phyloP scores from a whole-genome alignment of 2,888 invertebrate genomes.

The Nysson spinosus region DNA sequence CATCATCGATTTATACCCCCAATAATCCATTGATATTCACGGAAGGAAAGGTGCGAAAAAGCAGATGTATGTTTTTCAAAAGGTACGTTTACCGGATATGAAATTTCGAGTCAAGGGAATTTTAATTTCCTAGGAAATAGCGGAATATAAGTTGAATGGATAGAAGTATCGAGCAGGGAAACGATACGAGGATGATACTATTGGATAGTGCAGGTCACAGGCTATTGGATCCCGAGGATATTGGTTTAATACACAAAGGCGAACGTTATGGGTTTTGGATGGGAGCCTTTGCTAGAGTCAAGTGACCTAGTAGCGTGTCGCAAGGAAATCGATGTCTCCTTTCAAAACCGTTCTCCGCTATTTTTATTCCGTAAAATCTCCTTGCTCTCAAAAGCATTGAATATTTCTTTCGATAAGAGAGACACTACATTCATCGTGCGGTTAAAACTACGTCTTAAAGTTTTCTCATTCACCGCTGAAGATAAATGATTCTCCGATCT shows the following conservation, averaged over 20 bases:
- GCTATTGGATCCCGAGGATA: constrained; percentile 49
- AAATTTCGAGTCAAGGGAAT: too few species aligned
- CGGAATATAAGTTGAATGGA: constrained; percentile 2
- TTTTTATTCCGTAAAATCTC: constrained; percentile 21
- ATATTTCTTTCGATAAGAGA: constrained; percentile 1
- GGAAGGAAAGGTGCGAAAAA: too few species aligned
- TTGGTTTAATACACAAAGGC: constrained; percentile 64
- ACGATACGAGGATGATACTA: constrained; percentile 26
- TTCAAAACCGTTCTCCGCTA: constrained; percentile 10
- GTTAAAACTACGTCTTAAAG: too few species aligned
- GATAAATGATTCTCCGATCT: too few species aligned
- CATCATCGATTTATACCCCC: too few species aligned
- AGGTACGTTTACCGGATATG: too few species aligned
- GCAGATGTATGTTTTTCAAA: too few species aligned
- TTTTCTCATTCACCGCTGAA: too few species aligned
- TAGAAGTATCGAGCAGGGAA: constrained; percentile 15
- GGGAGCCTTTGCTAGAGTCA: constrained; percentile 37
- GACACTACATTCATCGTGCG: constrained; percentile 5
- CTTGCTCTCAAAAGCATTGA: constrained; percentile 8
- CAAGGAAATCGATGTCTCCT: constrained; percentile 44
- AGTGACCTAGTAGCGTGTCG: constrained; percentile 35
- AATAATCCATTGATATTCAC: too few species aligned
- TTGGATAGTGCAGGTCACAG: constrained; percentile 24
- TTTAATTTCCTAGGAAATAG: neutral
- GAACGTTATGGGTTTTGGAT: constrained; percentile 57